Evolutionary conservation across 2,888 invertebrate genomes (phyloP).

Genomic region (Latheticus oryzae): DNA sequence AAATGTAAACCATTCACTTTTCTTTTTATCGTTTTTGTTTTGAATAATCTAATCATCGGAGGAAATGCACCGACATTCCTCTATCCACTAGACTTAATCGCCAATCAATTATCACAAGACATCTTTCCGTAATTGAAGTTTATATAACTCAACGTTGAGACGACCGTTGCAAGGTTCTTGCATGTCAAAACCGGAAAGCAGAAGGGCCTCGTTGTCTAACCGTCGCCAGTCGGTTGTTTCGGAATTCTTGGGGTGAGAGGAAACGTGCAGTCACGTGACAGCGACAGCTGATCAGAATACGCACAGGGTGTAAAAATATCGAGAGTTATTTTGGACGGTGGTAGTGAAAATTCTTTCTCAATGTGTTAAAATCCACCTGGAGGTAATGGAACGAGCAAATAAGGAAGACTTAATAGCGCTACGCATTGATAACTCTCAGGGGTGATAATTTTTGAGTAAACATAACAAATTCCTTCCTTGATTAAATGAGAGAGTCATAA

Average conservation of each 20-base stretch:
- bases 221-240: slow-evolving; percentile 38
- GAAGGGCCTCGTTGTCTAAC: slow-evolving; percentile 38
- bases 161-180: slow-evolving; percentile 40
- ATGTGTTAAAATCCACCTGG: slow-evolving; percentile 29
- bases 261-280: slow-evolving; percentile 58
- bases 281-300: slow-evolving; percentile 67
- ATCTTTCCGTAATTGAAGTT: slow-evolving; percentile 2
- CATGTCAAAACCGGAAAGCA: slow-evolving; percentile 42
- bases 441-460: slow-evolving; percentile 31
- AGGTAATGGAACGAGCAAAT: slow-evolving; percentile 24
- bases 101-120: slow-evolving; percentile 11
- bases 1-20: slow-evolving; percentile 14
- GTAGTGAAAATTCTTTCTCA: slow-evolving; percentile 1
- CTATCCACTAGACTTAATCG: slow-evolving; percentile 1
- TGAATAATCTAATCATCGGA: slow-evolving; percentile 2
- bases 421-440: slow-evolving; percentile 22
- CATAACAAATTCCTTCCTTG: slow-evolving; percentile 20
- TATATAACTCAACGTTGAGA: slow-evolving; percentile 2
- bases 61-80: slow-evolving; percentile 24
- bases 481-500: slow-evolving; percentile 19
- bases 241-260: slow-evolving; percentile 42
- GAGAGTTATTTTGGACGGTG: slow-evolving; percentile 16
- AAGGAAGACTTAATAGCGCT: slow-evolving; percentile 28
- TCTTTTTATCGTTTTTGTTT: slow-evolving; percentile 11
- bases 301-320: slow-evolving; percentile 31